Evolutionary conservation across 2,888 invertebrate genomes (phyloP).

Genomic region (Lepidochitona cinerea): DNA sequence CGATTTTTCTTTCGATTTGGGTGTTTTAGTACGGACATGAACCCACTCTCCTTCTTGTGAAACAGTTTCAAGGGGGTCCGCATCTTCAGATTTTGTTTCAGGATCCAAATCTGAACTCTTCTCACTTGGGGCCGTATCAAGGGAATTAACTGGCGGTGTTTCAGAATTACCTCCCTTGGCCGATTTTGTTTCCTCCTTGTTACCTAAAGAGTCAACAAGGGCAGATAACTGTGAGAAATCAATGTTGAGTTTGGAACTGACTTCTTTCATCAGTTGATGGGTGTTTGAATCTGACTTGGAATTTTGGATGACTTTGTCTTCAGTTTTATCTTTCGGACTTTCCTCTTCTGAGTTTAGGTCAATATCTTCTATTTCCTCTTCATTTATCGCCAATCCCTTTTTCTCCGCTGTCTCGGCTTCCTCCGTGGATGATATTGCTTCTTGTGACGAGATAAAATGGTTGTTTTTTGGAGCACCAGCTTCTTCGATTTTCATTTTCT

Average conservation of each 20-base stretch:
- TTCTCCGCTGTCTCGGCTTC: not conserved
- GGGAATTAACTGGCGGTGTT: not conserved
- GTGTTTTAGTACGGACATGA: not conserved
- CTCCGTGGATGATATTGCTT: not conserved
- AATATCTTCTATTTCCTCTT: no score
- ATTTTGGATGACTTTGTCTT: not conserved
- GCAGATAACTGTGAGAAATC: not conserved
- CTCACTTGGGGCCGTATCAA: not conserved
- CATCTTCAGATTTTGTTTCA: not conserved
- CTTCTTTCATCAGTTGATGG: not conserved
- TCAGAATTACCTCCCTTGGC: not conserved
- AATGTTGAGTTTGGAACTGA: not conserved
- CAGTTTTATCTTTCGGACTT: not conserved
- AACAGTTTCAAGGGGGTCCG: not conserved
- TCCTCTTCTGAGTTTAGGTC: not conserved
- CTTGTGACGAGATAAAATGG: not conserved
- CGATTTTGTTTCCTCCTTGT: not conserved
- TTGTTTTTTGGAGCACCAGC: no score
- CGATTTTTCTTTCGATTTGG: not conserved
- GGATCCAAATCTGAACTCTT: not conserved
- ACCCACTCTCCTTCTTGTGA: not conserved
- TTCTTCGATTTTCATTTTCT: constrained; percentile 8
- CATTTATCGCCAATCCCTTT: not conserved
- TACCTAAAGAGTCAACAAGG: not conserved
- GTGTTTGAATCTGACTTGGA: not conserved